Conservation (phyloP, 2,113 vertebrate genomes). For the Casuarius casuarius region DNA sequence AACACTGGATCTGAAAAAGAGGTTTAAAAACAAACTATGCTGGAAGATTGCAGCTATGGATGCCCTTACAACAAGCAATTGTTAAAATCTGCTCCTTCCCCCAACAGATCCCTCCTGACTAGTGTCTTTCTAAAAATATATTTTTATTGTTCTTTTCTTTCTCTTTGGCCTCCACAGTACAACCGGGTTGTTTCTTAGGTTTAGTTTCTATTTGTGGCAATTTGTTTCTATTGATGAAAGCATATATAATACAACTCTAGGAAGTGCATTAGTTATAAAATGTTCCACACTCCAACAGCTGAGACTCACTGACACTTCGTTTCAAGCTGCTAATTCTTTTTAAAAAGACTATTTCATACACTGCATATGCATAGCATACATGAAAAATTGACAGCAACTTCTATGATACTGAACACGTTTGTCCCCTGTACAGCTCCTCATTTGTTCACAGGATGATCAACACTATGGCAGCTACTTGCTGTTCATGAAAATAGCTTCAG, state of each 20-base stretch:
- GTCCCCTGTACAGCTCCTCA: not conserved
- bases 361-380: not conserved
- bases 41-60: not conserved
- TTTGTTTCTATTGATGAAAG: not conserved
- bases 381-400: not conserved
- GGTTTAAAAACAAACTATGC: not conserved
- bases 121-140: not conserved
- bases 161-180: not conserved
- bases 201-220: not conserved
- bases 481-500: not conserved
- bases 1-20: not conserved
- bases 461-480: not conserved
- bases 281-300: not conserved
- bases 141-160: not conserved
- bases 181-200: not conserved
- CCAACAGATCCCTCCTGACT: not conserved
- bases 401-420: not conserved
- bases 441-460: not conserved
- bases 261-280: not conserved
- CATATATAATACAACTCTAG: not conserved
- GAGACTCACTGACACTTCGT: not conserved
- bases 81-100: not conserved
- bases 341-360: not conserved
- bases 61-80: not conserved
- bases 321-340: not conserved